These are phyloP conservation scores for Stomatorhinus walkeri DNA, from an alignment of 2,797 vertebrate genomes.

Conservation along the genomic window DNA sequence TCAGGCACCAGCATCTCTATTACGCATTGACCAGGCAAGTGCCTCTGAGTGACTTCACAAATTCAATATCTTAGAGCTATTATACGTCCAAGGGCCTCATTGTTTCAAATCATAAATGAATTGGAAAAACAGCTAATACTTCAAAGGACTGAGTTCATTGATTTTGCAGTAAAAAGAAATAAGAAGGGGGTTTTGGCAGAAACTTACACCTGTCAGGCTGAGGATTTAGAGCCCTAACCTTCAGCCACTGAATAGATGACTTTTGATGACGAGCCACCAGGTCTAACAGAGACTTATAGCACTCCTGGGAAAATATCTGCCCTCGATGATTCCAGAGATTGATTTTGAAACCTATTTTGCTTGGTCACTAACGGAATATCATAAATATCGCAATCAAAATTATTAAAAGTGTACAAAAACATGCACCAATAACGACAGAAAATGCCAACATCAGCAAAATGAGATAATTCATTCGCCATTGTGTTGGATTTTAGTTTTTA, in stretches of 20 bases:
- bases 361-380: background rate
- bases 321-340: constrained; percentile 3
- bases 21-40: background rate
- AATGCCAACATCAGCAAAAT: background rate
- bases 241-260: constrained; percentile 49
- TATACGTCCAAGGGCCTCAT: constrained; percentile 40
- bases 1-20: constrained; percentile 1
- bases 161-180: constrained; percentile 49
- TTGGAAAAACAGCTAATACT: constrained; percentile 58
- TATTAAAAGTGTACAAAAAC: background rate
- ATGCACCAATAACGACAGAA: background rate
- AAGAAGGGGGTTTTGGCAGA: constrained; percentile 36
- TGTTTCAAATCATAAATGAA: constrained; percentile 58
- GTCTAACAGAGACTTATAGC: constrained; percentile 28
- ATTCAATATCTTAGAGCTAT: constrained; percentile 33
- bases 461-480: background rate
- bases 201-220: constrained; percentile 39
- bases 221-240: constrained; percentile 49
- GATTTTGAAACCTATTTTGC: constrained; percentile 3
- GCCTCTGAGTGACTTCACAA: constrained; percentile 25
- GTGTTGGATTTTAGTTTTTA: background rate
- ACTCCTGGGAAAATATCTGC: constrained; percentile 6
- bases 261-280: constrained; percentile 36
- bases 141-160: constrained; percentile 47
- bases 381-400: background rate